phyloP scores from a whole-genome alignment of 1,140 invertebrate genomes.

The Drosophila mojavensis region DNA sequence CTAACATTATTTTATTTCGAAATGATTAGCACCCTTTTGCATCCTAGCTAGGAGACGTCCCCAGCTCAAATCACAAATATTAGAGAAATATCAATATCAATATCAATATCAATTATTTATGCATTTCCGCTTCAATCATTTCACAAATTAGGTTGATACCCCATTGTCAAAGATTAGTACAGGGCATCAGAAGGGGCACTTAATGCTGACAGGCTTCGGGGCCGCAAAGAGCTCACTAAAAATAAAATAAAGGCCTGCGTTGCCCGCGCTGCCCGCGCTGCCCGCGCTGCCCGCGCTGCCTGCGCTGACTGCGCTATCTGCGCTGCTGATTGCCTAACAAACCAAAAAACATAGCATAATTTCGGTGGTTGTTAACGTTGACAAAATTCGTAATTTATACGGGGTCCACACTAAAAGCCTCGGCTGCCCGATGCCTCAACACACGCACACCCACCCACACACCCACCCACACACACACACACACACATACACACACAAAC shows the following conservation, averaged over 20 bases:
- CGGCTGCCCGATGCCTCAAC: constrained; percentile 7
- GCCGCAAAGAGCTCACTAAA: constrained; percentile 66
- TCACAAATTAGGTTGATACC: background rate
- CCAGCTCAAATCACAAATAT: no score
- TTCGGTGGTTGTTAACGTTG: constrained; percentile 44
- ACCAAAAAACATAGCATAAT: constrained; percentile 65
- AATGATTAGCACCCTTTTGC: no score
- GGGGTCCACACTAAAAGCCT: constrained; percentile 29
- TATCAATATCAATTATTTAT: no score
- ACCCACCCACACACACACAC: no score
- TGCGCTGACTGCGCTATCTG: constrained; percentile 20
- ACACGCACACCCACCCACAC: no score
- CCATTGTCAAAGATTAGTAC: background rate
- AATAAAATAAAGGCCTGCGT: constrained; percentile 65
- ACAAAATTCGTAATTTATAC: constrained; percentile 60
- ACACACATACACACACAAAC: background rate
- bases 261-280: constrained; percentile 21
- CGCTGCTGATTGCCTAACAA: constrained; percentile 71
- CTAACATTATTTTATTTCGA: no score
- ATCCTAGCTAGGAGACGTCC: no score
- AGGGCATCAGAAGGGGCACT: constrained; percentile 37
- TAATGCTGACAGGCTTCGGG: constrained; percentile 40
- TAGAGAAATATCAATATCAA: no score
- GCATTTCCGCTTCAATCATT: background rate
- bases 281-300: background rate